Conservation (phyloP, 2,888 invertebrate species). For the Priapulus caudatus region DNA sequence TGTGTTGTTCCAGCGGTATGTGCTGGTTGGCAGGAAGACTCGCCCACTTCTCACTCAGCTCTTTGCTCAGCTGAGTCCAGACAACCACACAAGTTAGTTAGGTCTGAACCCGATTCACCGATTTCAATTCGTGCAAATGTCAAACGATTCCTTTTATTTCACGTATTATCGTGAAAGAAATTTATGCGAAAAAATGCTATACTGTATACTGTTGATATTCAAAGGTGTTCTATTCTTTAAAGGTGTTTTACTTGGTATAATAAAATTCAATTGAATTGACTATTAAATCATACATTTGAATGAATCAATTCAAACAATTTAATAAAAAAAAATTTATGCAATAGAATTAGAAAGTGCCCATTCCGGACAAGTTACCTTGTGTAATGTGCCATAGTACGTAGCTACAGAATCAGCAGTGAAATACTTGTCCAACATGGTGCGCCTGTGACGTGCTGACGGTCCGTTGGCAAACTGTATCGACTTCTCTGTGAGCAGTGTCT, state of each 20-base stretch:
- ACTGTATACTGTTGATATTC: no score
- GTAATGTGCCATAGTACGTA: slow-evolving; percentile 22
- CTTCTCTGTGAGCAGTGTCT: slow-evolving; percentile 8
- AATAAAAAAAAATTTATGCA: no score
- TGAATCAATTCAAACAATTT: no score
- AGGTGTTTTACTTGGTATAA: no score
- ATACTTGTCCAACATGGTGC: slow-evolving; percentile 26
- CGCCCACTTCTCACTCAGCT: slow-evolving; percentile 29
- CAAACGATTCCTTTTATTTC: no score
- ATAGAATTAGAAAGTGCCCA: no score
- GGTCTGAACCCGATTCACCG: background rate
- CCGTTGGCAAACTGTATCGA: slow-evolving; percentile 33
- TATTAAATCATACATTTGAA: no score
- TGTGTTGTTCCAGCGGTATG: slow-evolving; percentile 31
- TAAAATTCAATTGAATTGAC: no score
- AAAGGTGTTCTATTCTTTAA: no score
- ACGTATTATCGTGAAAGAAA: no score
- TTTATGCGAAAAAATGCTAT: no score
- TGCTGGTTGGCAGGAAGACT: slow-evolving; percentile 31
- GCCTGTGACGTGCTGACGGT: slow-evolving; percentile 27
- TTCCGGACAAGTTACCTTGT: slow-evolving; percentile 27
- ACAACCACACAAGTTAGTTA: slow-evolving; percentile 2
- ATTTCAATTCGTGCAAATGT: no score
- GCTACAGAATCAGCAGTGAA: slow-evolving; percentile 25
- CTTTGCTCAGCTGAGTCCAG: slow-evolving; percentile 31